These are phyloP conservation scores for Drosophila merina DNA, from an alignment of 2,888 invertebrate species.

Conservation along the genomic window DNA sequence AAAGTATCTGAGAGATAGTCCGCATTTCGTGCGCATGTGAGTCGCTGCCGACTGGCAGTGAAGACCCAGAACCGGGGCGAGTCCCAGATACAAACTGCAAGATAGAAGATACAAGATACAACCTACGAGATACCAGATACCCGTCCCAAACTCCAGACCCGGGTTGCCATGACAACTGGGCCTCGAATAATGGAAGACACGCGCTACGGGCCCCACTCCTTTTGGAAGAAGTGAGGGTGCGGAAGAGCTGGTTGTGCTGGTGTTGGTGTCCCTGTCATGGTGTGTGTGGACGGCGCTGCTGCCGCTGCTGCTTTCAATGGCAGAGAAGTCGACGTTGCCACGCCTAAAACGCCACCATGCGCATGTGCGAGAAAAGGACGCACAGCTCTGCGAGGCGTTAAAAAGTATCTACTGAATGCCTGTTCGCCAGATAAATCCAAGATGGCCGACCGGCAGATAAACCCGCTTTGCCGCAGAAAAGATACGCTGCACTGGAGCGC, in stretches of 20 bases:
- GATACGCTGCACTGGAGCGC: slow-evolving; percentile 43
- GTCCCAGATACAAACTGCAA: slow-evolving; percentile 4
- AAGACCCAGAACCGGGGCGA: slow-evolving; percentile 1
- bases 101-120: not conserved
- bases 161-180: slow-evolving; percentile 57
- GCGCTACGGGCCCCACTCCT: slow-evolving; percentile 54
- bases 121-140: not conserved
- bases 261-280: slow-evolving; percentile 59
- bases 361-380: slow-evolving; percentile 74
- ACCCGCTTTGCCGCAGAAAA: slow-evolving; percentile 24
- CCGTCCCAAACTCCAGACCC: slow-evolving; percentile 22
- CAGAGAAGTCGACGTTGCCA: slow-evolving; percentile 57
- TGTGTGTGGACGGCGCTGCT: slow-evolving; percentile 59
- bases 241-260: slow-evolving; percentile 31
- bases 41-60: slow-evolving; percentile 1
- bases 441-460: slow-evolving; percentile 77
- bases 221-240: not conserved
- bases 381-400: slow-evolving; percentile 35
- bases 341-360: slow-evolving; percentile 58
- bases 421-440: slow-evolving; percentile 76
- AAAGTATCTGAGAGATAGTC: slow-evolving; percentile 1
- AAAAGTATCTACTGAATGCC: slow-evolving; percentile 52
- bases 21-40: slow-evolving; percentile 18
- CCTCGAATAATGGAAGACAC: slow-evolving; percentile 67
- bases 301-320: slow-evolving; percentile 45